Evolutionary conservation across 2,113 vertebrate genomes (phyloP), one percentile per base, ranked within the genome.

Genomic region (Platichthys stellatus): DNA sequence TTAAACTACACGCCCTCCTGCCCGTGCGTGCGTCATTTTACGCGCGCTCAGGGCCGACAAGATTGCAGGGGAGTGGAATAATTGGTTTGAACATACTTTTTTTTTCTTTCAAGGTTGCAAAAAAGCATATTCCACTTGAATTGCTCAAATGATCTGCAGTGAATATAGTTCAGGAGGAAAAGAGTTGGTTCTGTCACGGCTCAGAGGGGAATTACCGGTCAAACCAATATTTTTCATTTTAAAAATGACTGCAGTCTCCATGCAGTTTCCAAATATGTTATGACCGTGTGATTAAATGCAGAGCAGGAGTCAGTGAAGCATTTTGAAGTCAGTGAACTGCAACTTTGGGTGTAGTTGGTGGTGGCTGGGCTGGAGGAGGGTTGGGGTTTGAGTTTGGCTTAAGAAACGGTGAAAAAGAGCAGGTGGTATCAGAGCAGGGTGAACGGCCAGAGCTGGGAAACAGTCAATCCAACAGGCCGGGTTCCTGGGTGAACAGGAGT

Each of bases 21-120:
- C 56, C 63, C 47, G 14, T 2, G 73, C 73, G 84, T 31, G 73
- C 82, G 88, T 89, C 89, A 88, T 47, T 56, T 71, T 2, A 66
- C 26, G 71, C 57, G 26, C 35, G 35, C 45, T 23, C 0, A 9
- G 11, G 5, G 5, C 18, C 35, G 43, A 24, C 10, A 12, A 26
- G 2, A 28, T 20, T 23, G 35, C 10, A 13, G 40, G 40, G 40
- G 24, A 24, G 1, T 28, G 43, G 6, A 56, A 24, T 9, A 20
- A 24, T 38, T 18, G 59, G 31, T 21, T 57, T 10, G 17, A 8
- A 20, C 17, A 31, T 31, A 31, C 6, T 31, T n/a, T 53, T 53
- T 53, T 53, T 20, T 53, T 53, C 51, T 53, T 20, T 53, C 20
- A n/a, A 43, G 11, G 40, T 43, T 9, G 14, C 20, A 17, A 23